Base-by-base conservation (phyloP, 37 sponge, comb jelly and placozoan genomes). In the Agelas oroides region DNA sequence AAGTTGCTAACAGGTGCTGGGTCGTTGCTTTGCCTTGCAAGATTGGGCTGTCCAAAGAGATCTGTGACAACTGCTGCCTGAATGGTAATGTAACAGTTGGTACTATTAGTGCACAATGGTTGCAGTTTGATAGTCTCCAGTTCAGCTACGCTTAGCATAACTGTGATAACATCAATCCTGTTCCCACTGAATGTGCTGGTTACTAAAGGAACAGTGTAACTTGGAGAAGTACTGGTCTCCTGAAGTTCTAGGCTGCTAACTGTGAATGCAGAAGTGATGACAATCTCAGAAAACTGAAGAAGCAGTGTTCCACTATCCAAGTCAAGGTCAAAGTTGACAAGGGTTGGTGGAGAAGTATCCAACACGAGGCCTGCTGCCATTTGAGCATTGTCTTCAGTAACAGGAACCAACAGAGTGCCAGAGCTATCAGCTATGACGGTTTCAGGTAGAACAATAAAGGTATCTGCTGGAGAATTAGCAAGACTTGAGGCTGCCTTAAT, bases 251-350 rank as follows among this genome's bases (percentile, higher is more conserved):
- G 16, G 61, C 59, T 23, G 24, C 75, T 71, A 16, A 78, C 56
- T 37, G 36, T 5, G 28, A 91, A 85, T 15, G 55, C 34, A 38
- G 82, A 35, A 14, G 85, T 79, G 12, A 58, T 38, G 28, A 94
- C 79, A 72, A 86, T 79, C 74, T 97, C 97, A 25, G 95, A 94
- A 67, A 94, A 94, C 25, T 79, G 63, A 60, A 97, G 86, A 24
- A 40, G 38, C 35, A 97, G 73, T 0, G 40, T 69, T 23, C 94
- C 97, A 12, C 34, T 59, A 76, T 94, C 66, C 57, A 94, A 60
- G 68, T 97, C 92, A 20, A 97, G 66, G 34, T 97, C 85, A 83
- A 97, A 92, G 31, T 32, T 31, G 25, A 58, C 65, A 28, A 97
- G 83, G 27, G 57, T 75, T 32, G 97, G 97, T 23, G 84, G 65